Percentiles rank a stretch among this genome's conserved stretches.
Conservation (phyloP, 2,113 vertebrate genomes). For the Nothoprocta pentlandii region DNA sequence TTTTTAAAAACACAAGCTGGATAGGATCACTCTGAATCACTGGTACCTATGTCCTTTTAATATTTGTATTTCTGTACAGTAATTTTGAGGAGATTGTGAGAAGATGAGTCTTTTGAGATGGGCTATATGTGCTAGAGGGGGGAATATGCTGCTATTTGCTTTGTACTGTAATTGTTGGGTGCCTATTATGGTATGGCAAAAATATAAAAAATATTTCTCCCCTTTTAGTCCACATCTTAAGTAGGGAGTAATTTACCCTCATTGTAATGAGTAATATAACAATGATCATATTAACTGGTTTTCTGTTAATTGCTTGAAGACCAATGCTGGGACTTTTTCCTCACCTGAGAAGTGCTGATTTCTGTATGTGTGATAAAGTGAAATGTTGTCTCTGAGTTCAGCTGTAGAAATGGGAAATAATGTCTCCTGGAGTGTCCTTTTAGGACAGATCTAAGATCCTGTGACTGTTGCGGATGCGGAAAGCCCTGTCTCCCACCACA, state of each 20-base stretch:
- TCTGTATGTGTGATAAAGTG: neutral
- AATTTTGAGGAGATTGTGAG: neutral
- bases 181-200: neutral
- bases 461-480: neutral
- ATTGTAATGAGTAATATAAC: neutral
- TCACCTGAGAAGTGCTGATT: neutral
- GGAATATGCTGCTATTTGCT: neutral
- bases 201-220: neutral
- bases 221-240: too few relatives aligned
- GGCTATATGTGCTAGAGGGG: neutral
- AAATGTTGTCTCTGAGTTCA: neutral
- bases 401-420: neutral
- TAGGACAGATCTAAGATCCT: neutral
- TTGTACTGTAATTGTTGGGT: neutral
- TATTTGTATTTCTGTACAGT: neutral
- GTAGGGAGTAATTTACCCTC: neutral
- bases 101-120: neutral
- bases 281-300: neutral
- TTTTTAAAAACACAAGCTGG: conserved; percentile 42
- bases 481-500: neutral
- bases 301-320: neutral
- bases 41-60: neutral
- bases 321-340: neutral
- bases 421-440: neutral
- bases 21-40: conserved; percentile 35